These are phyloP conservation scores for Sebastes schlegelii DNA, from an alignment of 2,113 vertebrate genomes.

Conservation along the genomic window DNA sequence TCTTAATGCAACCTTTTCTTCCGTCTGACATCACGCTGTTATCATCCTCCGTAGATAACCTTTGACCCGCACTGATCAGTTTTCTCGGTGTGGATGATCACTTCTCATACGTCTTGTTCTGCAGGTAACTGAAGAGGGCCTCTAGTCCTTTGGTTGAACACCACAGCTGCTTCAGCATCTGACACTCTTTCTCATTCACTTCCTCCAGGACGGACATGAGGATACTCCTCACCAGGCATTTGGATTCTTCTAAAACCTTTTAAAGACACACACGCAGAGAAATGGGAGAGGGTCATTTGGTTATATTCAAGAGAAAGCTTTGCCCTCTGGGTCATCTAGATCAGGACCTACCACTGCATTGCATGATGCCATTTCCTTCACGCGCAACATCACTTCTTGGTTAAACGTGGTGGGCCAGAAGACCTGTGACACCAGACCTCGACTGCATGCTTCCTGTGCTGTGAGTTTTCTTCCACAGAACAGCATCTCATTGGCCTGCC, in stretches of 20 bases:
- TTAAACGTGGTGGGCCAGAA: slow-evolving; percentile 99
- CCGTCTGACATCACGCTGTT: slow-evolving; percentile 22
- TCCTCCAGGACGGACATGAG: slow-evolving; percentile 92
- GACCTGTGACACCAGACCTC: slow-evolving; percentile 96
- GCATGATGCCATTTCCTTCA: slow-evolving; percentile 98
- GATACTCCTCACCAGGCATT: slow-evolving; percentile 94
- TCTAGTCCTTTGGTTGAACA: slow-evolving; percentile 97
- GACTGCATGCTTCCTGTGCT: slow-evolving; percentile 95
- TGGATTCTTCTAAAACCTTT: slow-evolving; percentile 96
- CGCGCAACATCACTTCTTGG: slow-evolving; percentile 97
- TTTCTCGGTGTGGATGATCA: slow-evolving; percentile 73
- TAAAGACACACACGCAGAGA: slow-evolving; percentile 39
- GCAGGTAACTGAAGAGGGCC: slow-evolving; percentile 94
- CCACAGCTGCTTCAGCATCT: slow-evolving; percentile 97
- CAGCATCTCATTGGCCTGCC: slow-evolving; percentile 97
- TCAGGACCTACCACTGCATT: slow-evolving; percentile 91
- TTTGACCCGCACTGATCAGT: not conserved
- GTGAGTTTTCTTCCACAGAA: slow-evolving; percentile 98
- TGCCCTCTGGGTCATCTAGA: not conserved
- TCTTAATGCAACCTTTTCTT: slow-evolving; percentile 15
- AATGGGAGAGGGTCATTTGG: not conserved
- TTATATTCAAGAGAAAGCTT: not conserved
- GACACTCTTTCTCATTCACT: slow-evolving; percentile 95
- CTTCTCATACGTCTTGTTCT: slow-evolving; percentile 94
- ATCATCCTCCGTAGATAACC: slow-evolving; percentile 2